Conservation (phyloP, 2,797 vertebrate genomes). For the Enteromius fasciolatus region DNA sequence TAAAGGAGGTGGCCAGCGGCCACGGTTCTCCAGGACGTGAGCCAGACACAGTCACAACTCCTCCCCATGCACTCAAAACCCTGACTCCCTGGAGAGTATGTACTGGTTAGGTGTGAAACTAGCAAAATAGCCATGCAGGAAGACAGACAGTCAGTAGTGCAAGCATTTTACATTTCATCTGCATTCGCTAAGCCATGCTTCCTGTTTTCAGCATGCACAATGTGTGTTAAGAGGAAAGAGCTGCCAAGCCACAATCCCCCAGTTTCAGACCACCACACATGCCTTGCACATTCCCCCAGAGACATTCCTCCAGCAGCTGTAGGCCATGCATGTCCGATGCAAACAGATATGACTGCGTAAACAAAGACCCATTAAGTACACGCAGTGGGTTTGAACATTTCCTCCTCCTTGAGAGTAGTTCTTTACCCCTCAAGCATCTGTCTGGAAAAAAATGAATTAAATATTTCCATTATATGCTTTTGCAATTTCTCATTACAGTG, state of each 20-base stretch:
- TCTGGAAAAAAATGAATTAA: conserved; percentile 36
- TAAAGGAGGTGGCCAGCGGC: conserved; percentile 31
- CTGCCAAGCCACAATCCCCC: conserved; percentile 23
- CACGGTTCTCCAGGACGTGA: conserved; percentile 10
- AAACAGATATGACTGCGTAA: conserved; percentile 9
- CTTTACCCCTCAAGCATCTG: conserved; percentile 1
- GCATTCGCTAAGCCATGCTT: conserved; percentile 32
- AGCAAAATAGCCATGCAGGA: conserved; percentile 41
- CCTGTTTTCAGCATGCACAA: conserved; percentile 24
- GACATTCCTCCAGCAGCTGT: conserved; percentile 36
- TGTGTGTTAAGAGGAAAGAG: conserved; percentile 1
- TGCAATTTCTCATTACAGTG: conserved; percentile 54
- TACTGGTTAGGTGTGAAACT: neutral
- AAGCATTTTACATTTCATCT: neutral
- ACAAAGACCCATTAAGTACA: conserved; percentile 43
- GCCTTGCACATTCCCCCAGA: conserved; percentile 24
- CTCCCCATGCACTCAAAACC: conserved; percentile 11
- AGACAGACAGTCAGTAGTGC: neutral
- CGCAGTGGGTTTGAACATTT: conserved; percentile 8
- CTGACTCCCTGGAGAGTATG: neutral
- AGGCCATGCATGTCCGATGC: neutral
- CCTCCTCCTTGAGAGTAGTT: neutral
- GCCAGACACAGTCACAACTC: conserved; percentile 34
- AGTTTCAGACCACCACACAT: conserved; percentile 1
- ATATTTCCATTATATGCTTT: conserved; percentile 54